phyloP scores from a whole-genome alignment of 2,113 vertebrate genomes.

The Podarcis raffonei region DNA sequence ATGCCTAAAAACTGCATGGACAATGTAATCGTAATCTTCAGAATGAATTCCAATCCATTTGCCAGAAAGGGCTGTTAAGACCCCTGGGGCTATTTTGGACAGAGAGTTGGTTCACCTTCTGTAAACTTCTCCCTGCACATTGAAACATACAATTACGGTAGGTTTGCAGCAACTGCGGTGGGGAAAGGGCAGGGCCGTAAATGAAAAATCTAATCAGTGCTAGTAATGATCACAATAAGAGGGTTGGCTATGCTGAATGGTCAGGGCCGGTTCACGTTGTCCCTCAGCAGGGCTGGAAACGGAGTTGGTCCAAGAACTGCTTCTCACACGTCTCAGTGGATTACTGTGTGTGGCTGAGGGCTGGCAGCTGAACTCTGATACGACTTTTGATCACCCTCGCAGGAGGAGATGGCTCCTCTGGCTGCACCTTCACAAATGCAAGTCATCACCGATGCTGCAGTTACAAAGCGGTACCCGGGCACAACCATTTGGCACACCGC shows the following conservation, averaged over 20 bases:
- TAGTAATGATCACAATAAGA: background rate
- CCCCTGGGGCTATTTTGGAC: conserved; percentile 40
- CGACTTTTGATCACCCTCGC: background rate
- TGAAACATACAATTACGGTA: conserved; percentile 33
- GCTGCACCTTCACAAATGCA: background rate
- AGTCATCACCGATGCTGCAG: background rate
- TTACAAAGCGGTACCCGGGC: background rate
- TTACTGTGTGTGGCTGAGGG: background rate
- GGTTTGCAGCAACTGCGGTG: conserved; percentile 3
- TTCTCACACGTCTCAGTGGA: background rate
- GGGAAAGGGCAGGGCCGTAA: background rate
- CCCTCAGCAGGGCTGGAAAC: background rate
- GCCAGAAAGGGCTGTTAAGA: conserved; percentile 45
- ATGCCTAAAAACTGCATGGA: conserved; percentile 76
- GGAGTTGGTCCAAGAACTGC: no score
- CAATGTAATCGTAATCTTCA: conserved; percentile 69
- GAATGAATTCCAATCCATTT: conserved; percentile 72
- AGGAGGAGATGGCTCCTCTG: background rate
- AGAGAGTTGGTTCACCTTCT: conserved; percentile 46
- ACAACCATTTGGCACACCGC: background rate
- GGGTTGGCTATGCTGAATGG: background rate
- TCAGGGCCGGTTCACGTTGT: background rate
- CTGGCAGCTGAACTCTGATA: background rate
- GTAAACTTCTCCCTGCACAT: conserved; percentile 42
- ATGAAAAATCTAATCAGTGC: conserved; percentile 36